Conservation (phyloP, 2,113 vertebrate species). For the Ariopsis seemanni region DNA sequence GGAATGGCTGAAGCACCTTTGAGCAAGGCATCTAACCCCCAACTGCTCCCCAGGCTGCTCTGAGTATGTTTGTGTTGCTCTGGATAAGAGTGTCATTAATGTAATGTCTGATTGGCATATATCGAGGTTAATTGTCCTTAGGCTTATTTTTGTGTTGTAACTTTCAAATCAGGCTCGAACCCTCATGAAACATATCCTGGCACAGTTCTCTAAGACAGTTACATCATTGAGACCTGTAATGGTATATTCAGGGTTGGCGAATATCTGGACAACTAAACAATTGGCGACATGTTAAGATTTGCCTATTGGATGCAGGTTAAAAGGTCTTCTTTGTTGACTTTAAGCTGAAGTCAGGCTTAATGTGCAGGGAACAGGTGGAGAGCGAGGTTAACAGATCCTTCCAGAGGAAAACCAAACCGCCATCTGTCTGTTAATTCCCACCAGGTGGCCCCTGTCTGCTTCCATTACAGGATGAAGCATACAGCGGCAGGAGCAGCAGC, state of each 20-base stretch:
- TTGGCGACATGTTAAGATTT: neutral
- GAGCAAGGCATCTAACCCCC: no score
- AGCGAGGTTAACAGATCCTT: slow-evolving; percentile 42
- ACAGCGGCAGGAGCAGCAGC: neutral
- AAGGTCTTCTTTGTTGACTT: slow-evolving; percentile 25
- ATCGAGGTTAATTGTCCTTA: neutral
- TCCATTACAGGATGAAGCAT: slow-evolving; percentile 56
- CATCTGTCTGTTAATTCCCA: slow-evolving; percentile 67
- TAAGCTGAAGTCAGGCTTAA: slow-evolving; percentile 28
- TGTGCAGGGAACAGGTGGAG: slow-evolving; percentile 46
- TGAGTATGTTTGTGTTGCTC: no score
- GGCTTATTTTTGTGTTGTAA: neutral
- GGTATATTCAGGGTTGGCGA: neutral
- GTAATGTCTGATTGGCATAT: no score
- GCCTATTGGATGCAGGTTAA: slow-evolving; percentile 7
- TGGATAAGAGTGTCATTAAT: no score
- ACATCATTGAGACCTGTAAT: neutral
- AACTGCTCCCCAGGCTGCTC: no score
- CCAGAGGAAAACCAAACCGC: slow-evolving; percentile 51
- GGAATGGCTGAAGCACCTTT: no score
- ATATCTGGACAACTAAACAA: neutral
- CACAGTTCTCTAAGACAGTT: neutral
- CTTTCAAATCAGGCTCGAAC: no score
- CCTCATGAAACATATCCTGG: neutral
- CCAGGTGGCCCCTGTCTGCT: slow-evolving; percentile 71